phyloP scores from a whole-genome alignment of 2,888 invertebrate genomes.

The Lycia hirtaria region DNA sequence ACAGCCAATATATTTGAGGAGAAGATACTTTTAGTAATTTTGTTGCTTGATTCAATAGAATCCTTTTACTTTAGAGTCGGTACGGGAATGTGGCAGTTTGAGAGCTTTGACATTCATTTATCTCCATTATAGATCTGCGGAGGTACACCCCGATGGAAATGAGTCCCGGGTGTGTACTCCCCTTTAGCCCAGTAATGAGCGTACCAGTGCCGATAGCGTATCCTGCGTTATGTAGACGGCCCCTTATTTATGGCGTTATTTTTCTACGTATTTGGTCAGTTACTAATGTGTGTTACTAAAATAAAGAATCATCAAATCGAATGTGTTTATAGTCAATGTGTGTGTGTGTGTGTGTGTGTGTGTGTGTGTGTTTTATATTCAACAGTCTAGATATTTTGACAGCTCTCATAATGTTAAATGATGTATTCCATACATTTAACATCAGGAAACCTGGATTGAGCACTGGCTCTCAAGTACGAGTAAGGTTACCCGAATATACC shows the following conservation, averaged over 20 bases:
- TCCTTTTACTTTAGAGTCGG: conserved; percentile 55
- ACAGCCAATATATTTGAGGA: too few species aligned
- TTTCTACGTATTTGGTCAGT: conserved; percentile 22
- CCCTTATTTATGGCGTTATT: conserved; percentile 40
- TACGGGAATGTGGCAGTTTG: conserved; percentile 60
- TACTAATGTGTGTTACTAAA: neutral
- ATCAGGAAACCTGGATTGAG: too few species aligned
- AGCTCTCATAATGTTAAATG: too few species aligned
- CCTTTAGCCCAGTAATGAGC: conserved; percentile 45
- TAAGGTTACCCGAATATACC: too few species aligned
- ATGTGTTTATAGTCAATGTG: too few species aligned
- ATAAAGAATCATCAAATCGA: too few species aligned
- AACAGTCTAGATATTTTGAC: too few species aligned
- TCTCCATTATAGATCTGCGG: conserved; percentile 78
- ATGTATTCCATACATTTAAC: too few species aligned
- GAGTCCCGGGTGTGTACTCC: conserved; percentile 64
- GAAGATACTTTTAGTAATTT: neutral
- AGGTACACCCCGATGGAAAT: conserved; percentile 53
- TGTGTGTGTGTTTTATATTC: too few species aligned
- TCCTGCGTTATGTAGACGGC: conserved; percentile 32
- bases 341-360: too few species aligned
- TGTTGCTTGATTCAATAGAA: neutral
- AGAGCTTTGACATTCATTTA: conserved; percentile 82
- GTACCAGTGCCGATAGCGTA: conserved; percentile 40
- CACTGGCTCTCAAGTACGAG: too few species aligned